Base-by-base conservation (phyloP, 2,888 invertebrate species). In the Lasius fuliginosus region DNA sequence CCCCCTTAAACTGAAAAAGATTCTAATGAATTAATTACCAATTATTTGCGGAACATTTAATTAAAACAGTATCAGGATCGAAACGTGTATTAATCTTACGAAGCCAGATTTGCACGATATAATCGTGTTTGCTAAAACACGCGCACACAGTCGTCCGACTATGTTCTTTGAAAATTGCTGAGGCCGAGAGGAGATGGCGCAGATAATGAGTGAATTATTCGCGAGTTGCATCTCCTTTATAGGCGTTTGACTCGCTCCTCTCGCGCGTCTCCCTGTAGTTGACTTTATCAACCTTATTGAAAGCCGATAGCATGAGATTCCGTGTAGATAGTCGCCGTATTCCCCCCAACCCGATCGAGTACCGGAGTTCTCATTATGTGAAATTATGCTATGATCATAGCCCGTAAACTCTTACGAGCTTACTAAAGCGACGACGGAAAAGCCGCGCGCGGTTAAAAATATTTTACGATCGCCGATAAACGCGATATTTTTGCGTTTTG, bases 201-300 rank as follows among this genome's bases (percentile, higher is more conserved):
- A 93, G 94, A 94, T 94, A 94, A 93, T 92, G 92, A 92, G 92
- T 94, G 94, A 94, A 94, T 94, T 94, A 94, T 94, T 94, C 93
- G 91, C 91, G 89, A 89, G 88, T 86, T 88, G 87, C 90, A 90
- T 93, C 91, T 92, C 92, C 91, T 91, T 92, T 91, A 90, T 88
- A 87, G 87, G 86, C 90, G 83, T 88, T 87, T 88, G 85, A 88
- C 88, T 83, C 85, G 82, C 64, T 75, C 60, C 79, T 73, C 49
- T 53, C 49, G 49, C 67, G 71, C 56, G 69, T 84, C 79, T 84
- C 79, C 74, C 74, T 74, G 85, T 89, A 85, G 92, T 93, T 93
- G 94, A 94, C 93, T 93, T 94, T 94, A 94, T 94, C 94, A 94
- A 93, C 92, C 93, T 94, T 94, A 93, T 94, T 94, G 93, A 94